phyloP scores from a whole-genome alignment of 2,888 invertebrate species.

The Volucella inflata region DNA sequence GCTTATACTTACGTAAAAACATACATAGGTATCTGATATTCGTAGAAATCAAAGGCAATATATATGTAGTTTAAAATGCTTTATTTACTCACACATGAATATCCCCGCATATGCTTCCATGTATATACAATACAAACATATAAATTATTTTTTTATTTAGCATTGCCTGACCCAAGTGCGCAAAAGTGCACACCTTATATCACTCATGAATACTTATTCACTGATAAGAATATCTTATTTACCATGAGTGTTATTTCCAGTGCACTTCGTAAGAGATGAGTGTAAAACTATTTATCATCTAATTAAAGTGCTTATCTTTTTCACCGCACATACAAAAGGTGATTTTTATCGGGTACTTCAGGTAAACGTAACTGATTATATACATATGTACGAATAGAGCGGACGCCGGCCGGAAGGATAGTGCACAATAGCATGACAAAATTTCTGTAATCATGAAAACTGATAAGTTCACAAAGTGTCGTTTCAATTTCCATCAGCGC shows the following conservation, averaged over 20 bases:
- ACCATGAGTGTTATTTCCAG: conserved; percentile 27
- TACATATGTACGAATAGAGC: conserved; percentile 14
- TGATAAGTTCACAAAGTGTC: conserved; percentile 63
- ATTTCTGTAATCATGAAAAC: conserved; percentile 41
- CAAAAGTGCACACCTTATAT: conserved; percentile 61
- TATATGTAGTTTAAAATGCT: too few species aligned
- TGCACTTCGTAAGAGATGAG: conserved; percentile 71
- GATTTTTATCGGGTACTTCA: conserved; percentile 53
- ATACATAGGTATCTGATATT: background rate
- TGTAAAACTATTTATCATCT: conserved; percentile 70
- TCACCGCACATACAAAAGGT: conserved; percentile 58
- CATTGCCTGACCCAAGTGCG: conserved; percentile 29
- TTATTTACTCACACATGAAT: too few species aligned
- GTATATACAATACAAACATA: too few species aligned
- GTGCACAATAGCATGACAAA: conserved; percentile 27
- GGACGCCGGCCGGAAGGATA: conserved; percentile 60
- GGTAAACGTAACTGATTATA: conserved; percentile 35
- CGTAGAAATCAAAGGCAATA: background rate
- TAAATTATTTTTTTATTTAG: conserved; percentile 32
- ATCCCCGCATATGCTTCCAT: too few species aligned
- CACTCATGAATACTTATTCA: background rate
- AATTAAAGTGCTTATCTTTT: conserved; percentile 69
- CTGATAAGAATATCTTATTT: conserved; percentile 49
- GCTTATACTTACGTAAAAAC: background rate
- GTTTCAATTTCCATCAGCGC: conserved; percentile 35